Evolutionary conservation across 2,888 invertebrate genomes (phyloP), one percentile per base, ranked within the genome.

Genomic region (Cantharis lateralis): DNA sequence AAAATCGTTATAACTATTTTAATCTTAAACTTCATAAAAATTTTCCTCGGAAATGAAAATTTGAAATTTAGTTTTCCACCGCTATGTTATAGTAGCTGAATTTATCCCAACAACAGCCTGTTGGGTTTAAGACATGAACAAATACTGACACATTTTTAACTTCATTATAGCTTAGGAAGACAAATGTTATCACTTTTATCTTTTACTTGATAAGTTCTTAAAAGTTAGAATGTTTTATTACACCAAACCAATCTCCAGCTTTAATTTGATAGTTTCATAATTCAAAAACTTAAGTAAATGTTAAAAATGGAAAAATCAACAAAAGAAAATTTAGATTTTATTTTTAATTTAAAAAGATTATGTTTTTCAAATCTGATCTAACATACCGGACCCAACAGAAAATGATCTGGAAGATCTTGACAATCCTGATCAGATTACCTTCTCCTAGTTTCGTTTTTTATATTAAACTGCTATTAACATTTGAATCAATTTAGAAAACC

Each of bases 141-240:
- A 74, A 74, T 74, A 10, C 28, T 63, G 10, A 11, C 74, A 63
- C 63, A 70, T 74, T 70, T 70, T 74, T 74, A 70, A 74, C 62
- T 70, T 69, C 63, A 74, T 73, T 73, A 73, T 15, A 62, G 68
- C 62, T 26, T 24, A 61, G 32, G 62, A 18, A 48, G 66, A 68
- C 68, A 68, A 62, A 73, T 73, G 73, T 16, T 68, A 73, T 73
- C 61, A 20, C 68, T 73, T 28, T 68, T 73, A 68, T 72, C 72
- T 66, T 72, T 72, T 72, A 18, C 26, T 48, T 66, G 72, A 72
- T 72, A 66, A 72, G 66, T 15, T 32, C 48, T 72, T 64, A 72
- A 68, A 72, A 48, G 32, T 16, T 32, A 20, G 24, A 15, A 71
- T 32, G 62, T 71, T 63, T 26, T 62, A 18, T 18, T 10, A 16